Evolutionary conservation across 2,113 vertebrate genomes (phyloP).

Genomic region (Plestiodon gilberti): DNA sequence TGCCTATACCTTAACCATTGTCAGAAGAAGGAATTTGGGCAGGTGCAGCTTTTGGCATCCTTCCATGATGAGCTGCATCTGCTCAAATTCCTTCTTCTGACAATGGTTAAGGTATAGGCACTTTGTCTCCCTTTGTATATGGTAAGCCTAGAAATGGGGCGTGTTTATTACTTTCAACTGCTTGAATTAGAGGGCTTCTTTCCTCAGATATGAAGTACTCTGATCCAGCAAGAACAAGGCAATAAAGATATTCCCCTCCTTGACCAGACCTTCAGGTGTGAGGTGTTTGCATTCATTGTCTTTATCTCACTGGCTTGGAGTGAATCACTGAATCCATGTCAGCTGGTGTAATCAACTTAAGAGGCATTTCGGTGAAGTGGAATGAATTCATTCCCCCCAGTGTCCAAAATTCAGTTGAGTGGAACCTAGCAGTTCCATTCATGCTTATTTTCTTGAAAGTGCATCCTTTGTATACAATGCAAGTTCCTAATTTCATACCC

Average conservation of each 20-base stretch:
- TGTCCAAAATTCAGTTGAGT: neutral
- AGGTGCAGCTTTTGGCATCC: too few species aligned
- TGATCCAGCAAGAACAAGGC: neutral
- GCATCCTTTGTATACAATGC: too few species aligned
- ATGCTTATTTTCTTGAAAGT: neutral
- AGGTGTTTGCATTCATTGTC: neutral
- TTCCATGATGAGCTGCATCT: too few species aligned
- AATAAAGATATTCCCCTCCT: neutral
- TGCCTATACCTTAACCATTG: too few species aligned
- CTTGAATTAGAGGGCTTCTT: neutral
- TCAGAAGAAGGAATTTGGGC: too few species aligned
- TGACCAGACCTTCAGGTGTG: neutral
- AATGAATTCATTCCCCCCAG: neutral
- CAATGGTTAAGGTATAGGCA: too few species aligned
- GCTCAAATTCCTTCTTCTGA: too few species aligned
- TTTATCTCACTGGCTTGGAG: neutral
- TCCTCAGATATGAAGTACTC: neutral
- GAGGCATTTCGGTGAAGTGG: neutral
- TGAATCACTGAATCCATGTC: neutral
- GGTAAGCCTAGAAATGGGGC: too few species aligned
- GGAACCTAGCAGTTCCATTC: too few species aligned
- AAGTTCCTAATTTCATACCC: neutral
- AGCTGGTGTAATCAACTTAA: neutral
- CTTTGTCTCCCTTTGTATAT: too few species aligned
- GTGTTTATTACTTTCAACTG: neutral